Base-by-base conservation (phyloP, 1,140 invertebrate species). In the Drosophila burlai region DNA sequence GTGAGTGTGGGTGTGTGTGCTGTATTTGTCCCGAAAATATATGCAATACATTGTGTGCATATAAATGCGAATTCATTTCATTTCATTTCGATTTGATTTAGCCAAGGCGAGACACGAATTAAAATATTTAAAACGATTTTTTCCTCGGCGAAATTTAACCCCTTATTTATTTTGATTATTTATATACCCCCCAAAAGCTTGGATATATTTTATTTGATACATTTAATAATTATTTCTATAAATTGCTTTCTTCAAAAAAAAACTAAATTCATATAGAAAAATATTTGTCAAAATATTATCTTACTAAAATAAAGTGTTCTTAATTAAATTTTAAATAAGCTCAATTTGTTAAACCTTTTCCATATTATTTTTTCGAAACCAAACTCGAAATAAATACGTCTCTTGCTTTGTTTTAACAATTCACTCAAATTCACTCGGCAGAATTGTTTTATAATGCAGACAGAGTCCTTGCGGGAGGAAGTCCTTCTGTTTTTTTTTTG, bases 51-150 rank as follows among this genome's bases (percentile, higher is more conserved):
- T 74, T 81, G 68, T 81, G 68, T 77, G 78, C 82, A 85, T 84
- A 84, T 85, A 81, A 81, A 85, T 84, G 59, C 62, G 62, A 73
- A 59, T 76, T 80, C 78, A 80, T 81, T 79, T 72, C 55, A 57
- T 76, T 81, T 67, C 31, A 43, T 50, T 82, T 65, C 47, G 73
- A 60, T 73, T 60, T 61, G 34, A 57, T 64, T 76, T 42, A 66
- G 54, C 64, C 47, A 59, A 59, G 55, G 63, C 69, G 72, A 73
- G 61, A 83, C 61, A 54, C 57, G 76, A 83, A 87, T 83, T 87
- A 86, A 65, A 83, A 83, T 86, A 83, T 83, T 80, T 87, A 87
- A 87, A 81, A 59, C 45, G 76, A 18, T 36, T 63, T 50, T 59
- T 66, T 75, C 4, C 52, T 21, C 10, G 1, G 8, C 7, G 13